Base-by-base conservation (phyloP, 2,113 vertebrate genomes). In the Balaeniceps rex region DNA sequence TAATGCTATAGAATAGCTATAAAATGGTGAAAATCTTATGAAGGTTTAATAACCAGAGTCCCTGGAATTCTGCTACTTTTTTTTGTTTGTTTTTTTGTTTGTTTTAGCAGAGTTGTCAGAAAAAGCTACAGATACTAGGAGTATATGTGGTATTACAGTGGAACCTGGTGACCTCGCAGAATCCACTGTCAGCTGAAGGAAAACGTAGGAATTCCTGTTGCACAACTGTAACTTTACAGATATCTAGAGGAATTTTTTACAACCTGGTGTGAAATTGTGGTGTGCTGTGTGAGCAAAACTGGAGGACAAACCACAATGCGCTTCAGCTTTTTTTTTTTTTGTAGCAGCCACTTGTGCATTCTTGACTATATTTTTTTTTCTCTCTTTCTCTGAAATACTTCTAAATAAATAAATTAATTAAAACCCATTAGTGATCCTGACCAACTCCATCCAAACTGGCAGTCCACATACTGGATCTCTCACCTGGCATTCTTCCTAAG, bases 21-120 rank as follows among this genome's bases (percentile, higher is more conserved):
- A 83, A 97, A 95, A 94, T 40, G 28, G 71, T 89, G 90, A 83
- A 94, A 97, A 96, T 98, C 95, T 97, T 93, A 94, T 96, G 97
- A 98, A 98, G 97, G 95, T 97, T 95, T 91, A 70, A 42, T 90
- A 86, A 78, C 84, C 90, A 94, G 83, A 66, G 85, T 95, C 71
- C 70, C 92, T 87, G 92, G 87, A 93, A 90, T 91, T 95, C 90
- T 93, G 96, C 94, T 94, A 95, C 94, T 86, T 38, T 51, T 64
- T 38, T 44, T 0, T 55, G 46, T 44, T 54, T 46, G 44, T 46
- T 19, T 28, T 3, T 58, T 57, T 17, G 22, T 78, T 93, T 68
- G 34, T 91, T 84, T 69, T 83, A 78, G 38, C 65, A 40, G 70
- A 90, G 49, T 77, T 93, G 72, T 91, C 69, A 90, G 82, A 54